Evolutionary conservation across 1,140 invertebrate species (phyloP).

Genomic region (Octopus bimaculoides): DNA sequence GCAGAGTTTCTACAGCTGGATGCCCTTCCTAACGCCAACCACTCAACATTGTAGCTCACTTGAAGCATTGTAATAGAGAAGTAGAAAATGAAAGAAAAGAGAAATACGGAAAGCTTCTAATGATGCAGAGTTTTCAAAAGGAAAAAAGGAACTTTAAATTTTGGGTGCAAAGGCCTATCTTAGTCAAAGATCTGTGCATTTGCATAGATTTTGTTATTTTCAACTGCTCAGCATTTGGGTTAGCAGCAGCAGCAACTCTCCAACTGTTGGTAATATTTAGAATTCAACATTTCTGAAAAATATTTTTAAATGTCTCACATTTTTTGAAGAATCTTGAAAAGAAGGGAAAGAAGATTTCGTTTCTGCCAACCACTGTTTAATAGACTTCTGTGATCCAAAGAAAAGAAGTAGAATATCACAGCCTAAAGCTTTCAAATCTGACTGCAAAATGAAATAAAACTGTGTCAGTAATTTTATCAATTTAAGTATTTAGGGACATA

Average conservation of each 20-base stretch:
- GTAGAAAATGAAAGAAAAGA: no score
- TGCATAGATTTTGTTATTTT: no score
- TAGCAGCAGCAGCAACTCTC: not conserved
- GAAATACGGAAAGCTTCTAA: no score
- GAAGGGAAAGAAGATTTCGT: slow-evolving; percentile 39
- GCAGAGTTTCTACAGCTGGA: no score
- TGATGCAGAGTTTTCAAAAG: no score
- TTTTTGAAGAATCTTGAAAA: slow-evolving; percentile 39
- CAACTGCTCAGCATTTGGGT: no score
- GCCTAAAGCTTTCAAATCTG: slow-evolving; percentile 25
- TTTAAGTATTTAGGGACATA: not conserved
- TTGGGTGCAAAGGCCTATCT: no score
- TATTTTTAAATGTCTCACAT: slow-evolving; percentile 21
- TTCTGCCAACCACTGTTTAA: slow-evolving; percentile 41
- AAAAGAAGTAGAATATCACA: slow-evolving; percentile 36
- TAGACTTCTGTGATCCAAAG: slow-evolving; percentile 40
- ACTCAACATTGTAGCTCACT: no score
- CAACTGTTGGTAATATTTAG: not conserved
- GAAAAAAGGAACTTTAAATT: no score
- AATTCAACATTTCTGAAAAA: not conserved
- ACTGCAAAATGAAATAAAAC: slow-evolving; percentile 22
- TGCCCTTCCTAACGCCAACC: no score
- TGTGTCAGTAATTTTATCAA: not conserved
- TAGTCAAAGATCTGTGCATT: no score
- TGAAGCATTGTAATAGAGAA: no score